These are phyloP conservation scores for Sesia apiformis DNA, from an alignment of 2,888 invertebrate genomes.

Conservation along the genomic window DNA sequence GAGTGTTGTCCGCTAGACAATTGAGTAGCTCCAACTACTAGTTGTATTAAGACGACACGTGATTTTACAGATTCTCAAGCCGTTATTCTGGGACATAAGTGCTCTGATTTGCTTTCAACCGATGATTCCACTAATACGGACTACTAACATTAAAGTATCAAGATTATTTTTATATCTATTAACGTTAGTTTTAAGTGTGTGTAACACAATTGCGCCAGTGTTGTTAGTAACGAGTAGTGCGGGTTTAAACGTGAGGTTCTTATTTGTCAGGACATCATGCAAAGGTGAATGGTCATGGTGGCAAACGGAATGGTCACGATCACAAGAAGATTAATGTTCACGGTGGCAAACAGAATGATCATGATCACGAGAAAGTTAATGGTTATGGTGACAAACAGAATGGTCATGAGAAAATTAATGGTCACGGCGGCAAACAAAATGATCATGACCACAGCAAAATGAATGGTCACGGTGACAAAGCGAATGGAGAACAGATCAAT, in stretches of 20 bases:
- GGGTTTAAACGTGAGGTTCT: constrained; percentile 38
- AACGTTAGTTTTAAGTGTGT: constrained; percentile 1
- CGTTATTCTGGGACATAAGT: constrained; percentile 41
- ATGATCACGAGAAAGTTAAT: constrained; percentile 8
- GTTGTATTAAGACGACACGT: constrained; percentile 17
- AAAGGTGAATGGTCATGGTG: constrained; percentile 23
- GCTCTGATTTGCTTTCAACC: constrained; percentile 37
- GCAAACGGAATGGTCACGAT: constrained; percentile 4
- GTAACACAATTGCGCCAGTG: constrained; percentile 60
- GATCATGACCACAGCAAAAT: constrained; percentile 9
- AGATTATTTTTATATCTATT: constrained; percentile 4
- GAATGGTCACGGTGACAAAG: constrained; percentile 6
- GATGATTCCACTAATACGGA: constrained; percentile 43
- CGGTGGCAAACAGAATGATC: constrained; percentile 7
- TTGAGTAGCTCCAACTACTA: neutral
- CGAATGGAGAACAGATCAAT: constrained; percentile 4
- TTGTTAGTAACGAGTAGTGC: constrained; percentile 22
- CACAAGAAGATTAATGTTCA: constrained; percentile 21
- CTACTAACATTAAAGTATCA: constrained; percentile 19
- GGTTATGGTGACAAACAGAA: constrained; percentile 9
- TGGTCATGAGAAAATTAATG: constrained; percentile 6
- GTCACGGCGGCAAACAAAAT: constrained; percentile 6
- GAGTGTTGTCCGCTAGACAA: neutral
- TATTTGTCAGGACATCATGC: constrained; percentile 48
- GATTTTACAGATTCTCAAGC: constrained; percentile 59